Base-by-base conservation (phyloP, 2,888 invertebrate species). In the Caenorhabditis parvicauda region DNA sequence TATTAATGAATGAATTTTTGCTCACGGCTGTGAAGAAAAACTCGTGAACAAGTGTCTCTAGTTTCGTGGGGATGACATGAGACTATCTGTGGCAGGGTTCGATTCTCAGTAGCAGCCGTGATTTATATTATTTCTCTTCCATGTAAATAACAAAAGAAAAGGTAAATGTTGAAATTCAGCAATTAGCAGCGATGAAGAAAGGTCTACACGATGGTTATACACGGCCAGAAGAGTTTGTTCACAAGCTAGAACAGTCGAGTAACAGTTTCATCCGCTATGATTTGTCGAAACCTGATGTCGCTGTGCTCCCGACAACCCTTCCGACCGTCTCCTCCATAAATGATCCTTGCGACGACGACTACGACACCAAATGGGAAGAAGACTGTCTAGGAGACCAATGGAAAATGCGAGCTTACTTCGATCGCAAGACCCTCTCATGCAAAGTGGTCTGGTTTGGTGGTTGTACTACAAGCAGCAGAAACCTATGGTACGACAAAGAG, bases 361-460 rank as follows among this genome's bases (percentile, higher is more conserved):
- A 70, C 46, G 67, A 72, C 56, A 54, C 66, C 9, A 64, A 67
- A 51, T 64, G 70, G 61, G 69, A 69, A 49, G 61, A 56, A 22
- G 69, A 69, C 32, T 69, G 69, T 45, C 41, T 61, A 21, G 66
- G 63, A 5, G 69, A 69, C 41, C 47, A 59, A 14, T 69, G 69
- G 69, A 52, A 44, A 24, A 53, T 59, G 21, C 46, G 68, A 54
- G 55, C 55, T 38, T 55, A 67, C 42, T 62, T 49, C 28, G 57
- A 65, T 22, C 2, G 38, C 6, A 60, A 54, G 22, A 49, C 54
- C 0, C 44, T 46, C 14, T 14, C 46, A 3, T 68, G 67, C 32
- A 68, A 68, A 28, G 46, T 54, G 25, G 72, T 74, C 51, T 72
- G 67, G 68, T 74, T 67, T 48, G 74, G 72, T 32, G 72, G 72